A percentile compares a stretch with the other conserved stretches of the same genome.
phyloP scores from a whole-genome alignment of 2,797 vertebrate species.

The Parauchenoglanis ngamensis region DNA sequence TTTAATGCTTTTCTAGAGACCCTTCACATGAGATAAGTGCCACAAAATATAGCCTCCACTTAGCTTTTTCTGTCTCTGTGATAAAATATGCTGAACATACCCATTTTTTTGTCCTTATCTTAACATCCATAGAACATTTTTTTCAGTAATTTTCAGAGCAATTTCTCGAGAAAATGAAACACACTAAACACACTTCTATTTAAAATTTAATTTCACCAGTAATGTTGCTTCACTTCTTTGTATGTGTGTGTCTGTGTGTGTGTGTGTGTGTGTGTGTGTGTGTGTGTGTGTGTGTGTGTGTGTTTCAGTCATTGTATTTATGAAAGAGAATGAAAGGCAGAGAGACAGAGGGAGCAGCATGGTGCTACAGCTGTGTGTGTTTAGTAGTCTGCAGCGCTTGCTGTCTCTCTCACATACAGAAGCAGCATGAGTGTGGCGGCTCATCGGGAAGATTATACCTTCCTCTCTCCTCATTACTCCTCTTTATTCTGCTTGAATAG shows the following conservation, averaged over 20 bases:
- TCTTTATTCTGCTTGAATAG: slow-evolving; percentile 51
- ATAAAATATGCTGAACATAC: slow-evolving; percentile 32
- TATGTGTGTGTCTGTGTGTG: not conserved
- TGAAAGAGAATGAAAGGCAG: slow-evolving; percentile 11
- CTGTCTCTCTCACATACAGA: slow-evolving; percentile 37
- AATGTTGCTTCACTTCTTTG: not conserved
- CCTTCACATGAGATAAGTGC: slow-evolving; percentile 42
- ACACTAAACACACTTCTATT: not conserved
- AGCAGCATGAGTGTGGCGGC: slow-evolving; percentile 40
- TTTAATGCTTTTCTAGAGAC: slow-evolving; percentile 44
- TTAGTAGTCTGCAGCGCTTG: slow-evolving; percentile 43
- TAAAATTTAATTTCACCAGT: not conserved
- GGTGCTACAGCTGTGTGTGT: slow-evolving; percentile 51
- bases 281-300: not conserved
- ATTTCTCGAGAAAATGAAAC: slow-evolving; percentile 11
- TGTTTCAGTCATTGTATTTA: not conserved
- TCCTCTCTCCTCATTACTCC: slow-evolving; percentile 47
- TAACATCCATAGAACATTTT: slow-evolving; percentile 20
- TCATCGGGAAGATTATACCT: slow-evolving; percentile 50
- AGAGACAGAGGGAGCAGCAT: slow-evolving; percentile 33
- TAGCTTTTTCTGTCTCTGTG: slow-evolving; percentile 29
- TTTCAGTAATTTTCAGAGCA: not conserved
- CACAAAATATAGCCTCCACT: slow-evolving; percentile 42
- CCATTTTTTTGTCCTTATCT: slow-evolving; percentile 13
- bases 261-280: not conserved